Percentiles rank a stretch among this genome's conserved stretches.
These are phyloP conservation scores for Lysandra coridon DNA, from an alignment of 2,888 invertebrate genomes.

Conservation along the genomic window DNA sequence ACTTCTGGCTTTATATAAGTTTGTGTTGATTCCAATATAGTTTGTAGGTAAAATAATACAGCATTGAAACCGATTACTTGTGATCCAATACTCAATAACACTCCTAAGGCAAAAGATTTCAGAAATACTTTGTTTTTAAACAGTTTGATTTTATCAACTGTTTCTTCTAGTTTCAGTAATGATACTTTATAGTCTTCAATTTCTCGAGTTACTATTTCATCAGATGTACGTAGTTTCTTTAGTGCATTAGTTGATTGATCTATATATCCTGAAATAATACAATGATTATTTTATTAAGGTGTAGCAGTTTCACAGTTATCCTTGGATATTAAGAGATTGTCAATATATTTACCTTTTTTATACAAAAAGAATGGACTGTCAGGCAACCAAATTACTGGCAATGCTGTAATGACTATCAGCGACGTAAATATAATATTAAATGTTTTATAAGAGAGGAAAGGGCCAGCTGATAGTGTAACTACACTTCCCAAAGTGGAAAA, in stretches of 20 bases:
- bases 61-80: constrained; percentile 57
- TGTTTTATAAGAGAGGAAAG: constrained; percentile 52
- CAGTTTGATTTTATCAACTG: constrained; percentile 40
- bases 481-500: constrained; percentile 58
- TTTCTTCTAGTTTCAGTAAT: constrained; percentile 38
- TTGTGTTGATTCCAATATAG: constrained; percentile 56
- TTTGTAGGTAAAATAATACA: constrained; percentile 58
- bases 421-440: constrained; percentile 49
- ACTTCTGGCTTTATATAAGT: constrained; percentile 54
- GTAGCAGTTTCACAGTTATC: not conserved
- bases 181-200: constrained; percentile 52
- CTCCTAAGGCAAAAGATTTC: constrained; percentile 46
- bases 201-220: constrained; percentile 52
- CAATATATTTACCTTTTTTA: constrained; percentile 51
- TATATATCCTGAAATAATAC: constrained; percentile 48
- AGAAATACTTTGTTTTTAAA: constrained; percentile 46
- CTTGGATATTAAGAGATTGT: not conserved
- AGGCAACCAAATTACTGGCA: constrained; percentile 55
- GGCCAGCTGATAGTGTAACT: constrained; percentile 55
- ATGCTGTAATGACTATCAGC: constrained; percentile 44
- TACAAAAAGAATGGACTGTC: constrained; percentile 60
- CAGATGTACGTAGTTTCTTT: constrained; percentile 54
- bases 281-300: not conserved
- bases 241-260: constrained; percentile 54
- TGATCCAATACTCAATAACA: constrained; percentile 44